Evolutionary conservation across 2,113 vertebrate species (phyloP).

Genomic region (Sminthopsis crassicaudata): DNA sequence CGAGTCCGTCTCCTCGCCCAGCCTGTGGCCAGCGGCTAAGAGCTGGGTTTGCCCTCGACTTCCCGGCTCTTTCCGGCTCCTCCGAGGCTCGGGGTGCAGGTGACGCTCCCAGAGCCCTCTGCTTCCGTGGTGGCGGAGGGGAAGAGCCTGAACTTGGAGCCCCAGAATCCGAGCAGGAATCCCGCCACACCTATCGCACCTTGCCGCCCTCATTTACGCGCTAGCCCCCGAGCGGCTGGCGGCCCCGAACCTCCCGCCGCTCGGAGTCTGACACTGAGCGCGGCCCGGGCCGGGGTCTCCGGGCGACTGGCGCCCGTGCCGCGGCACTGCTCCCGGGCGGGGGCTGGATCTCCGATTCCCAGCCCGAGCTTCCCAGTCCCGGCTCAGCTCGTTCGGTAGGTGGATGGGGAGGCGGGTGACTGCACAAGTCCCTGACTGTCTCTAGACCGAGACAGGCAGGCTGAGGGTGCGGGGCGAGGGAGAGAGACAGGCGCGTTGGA

Average conservation of each 20-base stretch:
- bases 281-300: not conserved
- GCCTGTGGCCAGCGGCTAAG: not conserved
- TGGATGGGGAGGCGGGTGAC: not conserved
- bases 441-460: constrained; percentile 17
- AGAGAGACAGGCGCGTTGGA: not conserved
- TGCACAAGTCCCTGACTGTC: not conserved
- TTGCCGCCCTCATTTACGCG: not conserved
- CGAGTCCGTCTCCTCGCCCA: not conserved
- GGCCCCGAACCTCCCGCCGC: not conserved
- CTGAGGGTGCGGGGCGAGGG: not conserved
- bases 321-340: not conserved
- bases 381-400: not conserved
- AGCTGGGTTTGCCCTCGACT: not conserved
- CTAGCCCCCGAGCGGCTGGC: not conserved
- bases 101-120: not conserved
- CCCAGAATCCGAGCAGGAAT: not conserved
- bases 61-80: not conserved
- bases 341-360: too few relatives aligned
- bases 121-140: not conserved
- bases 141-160: not conserved
- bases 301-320: not conserved
- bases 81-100: not conserved
- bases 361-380: too few relatives aligned
- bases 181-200: not conserved
- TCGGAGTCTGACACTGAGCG: not conserved